Conservation (phyloP, 2,797 vertebrate species). For the Ptychobarbus kaznakovi region DNA sequence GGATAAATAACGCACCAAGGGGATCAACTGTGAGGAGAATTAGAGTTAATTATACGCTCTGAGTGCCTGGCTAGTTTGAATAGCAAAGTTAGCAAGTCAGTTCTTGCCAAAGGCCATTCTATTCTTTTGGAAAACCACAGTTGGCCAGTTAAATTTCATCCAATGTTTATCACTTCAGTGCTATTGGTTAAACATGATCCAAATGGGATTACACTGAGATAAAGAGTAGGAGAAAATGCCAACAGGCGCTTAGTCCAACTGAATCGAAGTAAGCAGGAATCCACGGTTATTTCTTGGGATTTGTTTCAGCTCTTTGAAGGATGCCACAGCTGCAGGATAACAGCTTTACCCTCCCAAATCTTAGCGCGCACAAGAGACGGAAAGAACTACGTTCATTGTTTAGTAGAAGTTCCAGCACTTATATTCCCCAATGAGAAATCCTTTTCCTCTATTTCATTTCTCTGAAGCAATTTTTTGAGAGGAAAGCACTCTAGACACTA, state of each 20-base stretch:
- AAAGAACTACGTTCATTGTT: constrained; percentile 35
- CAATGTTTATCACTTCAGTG: constrained; percentile 18
- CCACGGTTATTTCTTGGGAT: constrained; percentile 34
- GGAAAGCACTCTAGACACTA: constrained; percentile 28
- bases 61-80: constrained; percentile 32
- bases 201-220: not conserved
- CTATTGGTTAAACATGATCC: constrained; percentile 29
- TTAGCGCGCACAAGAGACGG: constrained; percentile 10
- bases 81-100: constrained; percentile 46
- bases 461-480: constrained; percentile 41
- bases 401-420: constrained; percentile 42
- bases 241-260: constrained; percentile 15
- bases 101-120: constrained; percentile 37
- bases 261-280: constrained; percentile 23
- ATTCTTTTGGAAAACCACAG: constrained; percentile 26
- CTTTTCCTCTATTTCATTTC: constrained; percentile 48
- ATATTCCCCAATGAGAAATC: constrained; percentile 58
- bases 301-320: constrained; percentile 39
- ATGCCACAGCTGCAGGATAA: constrained; percentile 43
- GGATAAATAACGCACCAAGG: constrained; percentile 42
- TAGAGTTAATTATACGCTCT: constrained; percentile 57
- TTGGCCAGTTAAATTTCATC: constrained; percentile 18
- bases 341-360: constrained; percentile 38
- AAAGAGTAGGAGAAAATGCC: constrained; percentile 18
- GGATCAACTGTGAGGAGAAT: constrained; percentile 30